These are phyloP conservation scores for Leptopilina drosophilae DNA, from an alignment of 2,888 invertebrate species.

Conservation along the genomic window DNA sequence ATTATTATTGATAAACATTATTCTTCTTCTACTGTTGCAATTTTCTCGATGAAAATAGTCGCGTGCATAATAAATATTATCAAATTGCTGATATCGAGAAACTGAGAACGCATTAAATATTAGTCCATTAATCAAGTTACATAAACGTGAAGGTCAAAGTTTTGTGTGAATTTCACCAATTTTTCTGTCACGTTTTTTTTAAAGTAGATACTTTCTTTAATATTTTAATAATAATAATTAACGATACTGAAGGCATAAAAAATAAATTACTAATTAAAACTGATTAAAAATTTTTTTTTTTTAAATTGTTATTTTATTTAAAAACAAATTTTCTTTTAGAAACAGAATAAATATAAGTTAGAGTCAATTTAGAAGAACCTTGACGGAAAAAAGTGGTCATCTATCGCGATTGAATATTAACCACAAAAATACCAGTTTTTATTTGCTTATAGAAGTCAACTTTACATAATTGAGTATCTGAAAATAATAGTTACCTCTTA, in stretches of 20 bases:
- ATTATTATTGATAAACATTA: too few relatives aligned
- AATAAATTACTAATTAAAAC: too few relatives aligned
- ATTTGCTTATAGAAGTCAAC: not conserved
- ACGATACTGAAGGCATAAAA: too few relatives aligned
- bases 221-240: not conserved
- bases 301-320: not conserved
- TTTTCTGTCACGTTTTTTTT: not conserved
- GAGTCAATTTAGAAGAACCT: not conserved
- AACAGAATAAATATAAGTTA: not conserved
- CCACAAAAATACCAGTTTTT: not conserved
- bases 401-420: not conserved
- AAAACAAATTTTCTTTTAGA: not conserved
- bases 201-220: not conserved
- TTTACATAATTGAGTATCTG: not conserved
- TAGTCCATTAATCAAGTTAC: slow-evolving; percentile 4
- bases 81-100: not conserved
- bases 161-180: not conserved
- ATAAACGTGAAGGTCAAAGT: not conserved
- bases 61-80: not conserved
- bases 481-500: not conserved
- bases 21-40: not conserved
- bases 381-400: not conserved
- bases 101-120: not conserved
- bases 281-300: too few relatives aligned
- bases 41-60: not conserved